Conservation (phyloP, 2,888 invertebrate genomes). For the Lingula anatina region DNA sequence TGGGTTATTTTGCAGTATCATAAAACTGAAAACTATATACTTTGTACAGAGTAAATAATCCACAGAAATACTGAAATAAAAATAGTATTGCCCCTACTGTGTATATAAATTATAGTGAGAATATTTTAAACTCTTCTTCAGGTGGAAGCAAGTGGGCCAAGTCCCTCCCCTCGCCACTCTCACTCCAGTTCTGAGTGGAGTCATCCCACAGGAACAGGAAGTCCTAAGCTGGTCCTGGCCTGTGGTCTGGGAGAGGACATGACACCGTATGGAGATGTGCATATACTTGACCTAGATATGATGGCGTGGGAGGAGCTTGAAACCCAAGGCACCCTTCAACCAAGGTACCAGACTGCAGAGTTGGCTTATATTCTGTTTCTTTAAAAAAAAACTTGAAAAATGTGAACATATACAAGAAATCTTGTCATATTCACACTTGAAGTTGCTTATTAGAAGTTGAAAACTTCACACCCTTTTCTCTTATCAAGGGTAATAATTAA, state of each 20-base stretch:
- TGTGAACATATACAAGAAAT: no score
- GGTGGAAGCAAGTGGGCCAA: slow-evolving; percentile 9
- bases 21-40: no score
- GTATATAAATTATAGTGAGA: not conserved
- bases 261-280: slow-evolving; percentile 27
- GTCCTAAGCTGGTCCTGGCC: slow-evolving; percentile 33
- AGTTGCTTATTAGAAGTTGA: no score
- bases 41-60: no score
- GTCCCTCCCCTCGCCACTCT: slow-evolving; percentile 37
- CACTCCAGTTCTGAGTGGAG: slow-evolving; percentile 35
- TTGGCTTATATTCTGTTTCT: no score
- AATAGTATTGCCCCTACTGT: not conserved
- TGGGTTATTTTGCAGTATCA: no score
- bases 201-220: no score
- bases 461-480: no score
- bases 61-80: not conserved
- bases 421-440: no score
- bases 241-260: slow-evolving; percentile 39
- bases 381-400: no score
- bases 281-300: slow-evolving; percentile 21
- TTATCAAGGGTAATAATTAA: no score
- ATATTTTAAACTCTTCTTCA: slow-evolving; percentile 8
- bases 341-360: no score
- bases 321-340: slow-evolving; percentile 12
- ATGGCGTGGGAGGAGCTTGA: slow-evolving; percentile 23